Percentiles rank a stretch among this genome's conserved stretches.
Evolutionary conservation across 2,113 vertebrate genomes (phyloP).

Genomic region (Oophaga pumilio): DNA sequence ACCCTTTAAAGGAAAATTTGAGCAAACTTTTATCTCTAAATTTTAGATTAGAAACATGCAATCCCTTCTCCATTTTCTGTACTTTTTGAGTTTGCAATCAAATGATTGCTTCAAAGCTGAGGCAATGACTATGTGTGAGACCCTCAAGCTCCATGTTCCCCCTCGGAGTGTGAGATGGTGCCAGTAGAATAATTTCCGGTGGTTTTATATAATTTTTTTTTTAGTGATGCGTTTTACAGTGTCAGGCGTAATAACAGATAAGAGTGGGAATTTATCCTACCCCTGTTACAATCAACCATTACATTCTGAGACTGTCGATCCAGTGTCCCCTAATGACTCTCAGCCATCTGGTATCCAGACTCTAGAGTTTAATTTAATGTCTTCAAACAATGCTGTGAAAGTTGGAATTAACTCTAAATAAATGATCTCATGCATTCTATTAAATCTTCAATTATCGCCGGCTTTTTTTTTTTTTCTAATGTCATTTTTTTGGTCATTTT

Average conservation of each 20-base stretch:
- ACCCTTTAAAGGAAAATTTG: background rate
- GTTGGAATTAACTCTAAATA: conserved; percentile 52
- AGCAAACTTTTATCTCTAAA: background rate
- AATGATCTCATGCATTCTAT: conserved; percentile 52
- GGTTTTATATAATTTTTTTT: background rate
- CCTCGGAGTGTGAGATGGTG: background rate
- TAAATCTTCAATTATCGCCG: conserved; percentile 50
- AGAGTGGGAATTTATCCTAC: conserved; percentile 33
- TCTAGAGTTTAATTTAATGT: conserved; percentile 53
- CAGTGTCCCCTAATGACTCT: conserved; percentile 46
- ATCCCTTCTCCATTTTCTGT: background rate
- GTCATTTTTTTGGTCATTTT: conserved; percentile 41
- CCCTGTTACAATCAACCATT: conserved; percentile 43
- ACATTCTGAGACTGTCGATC: conserved; percentile 48
- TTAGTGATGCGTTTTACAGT: conserved; percentile 10
- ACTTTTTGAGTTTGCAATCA: background rate
- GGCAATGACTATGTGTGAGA: background rate
- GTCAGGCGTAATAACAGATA: conserved; percentile 41
- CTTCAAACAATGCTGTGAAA: conserved; percentile 53
- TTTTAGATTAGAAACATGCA: background rate
- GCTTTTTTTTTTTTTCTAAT: conserved; percentile 28
- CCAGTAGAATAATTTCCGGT: background rate
- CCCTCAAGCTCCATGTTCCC: background rate
- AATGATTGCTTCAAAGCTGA: background rate
- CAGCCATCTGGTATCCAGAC: conserved; percentile 47